Evolutionary conservation across 2,888 invertebrate species (phyloP), one percentile per base, ranked within the genome.

Genomic region (Griposia aprilina): DNA sequence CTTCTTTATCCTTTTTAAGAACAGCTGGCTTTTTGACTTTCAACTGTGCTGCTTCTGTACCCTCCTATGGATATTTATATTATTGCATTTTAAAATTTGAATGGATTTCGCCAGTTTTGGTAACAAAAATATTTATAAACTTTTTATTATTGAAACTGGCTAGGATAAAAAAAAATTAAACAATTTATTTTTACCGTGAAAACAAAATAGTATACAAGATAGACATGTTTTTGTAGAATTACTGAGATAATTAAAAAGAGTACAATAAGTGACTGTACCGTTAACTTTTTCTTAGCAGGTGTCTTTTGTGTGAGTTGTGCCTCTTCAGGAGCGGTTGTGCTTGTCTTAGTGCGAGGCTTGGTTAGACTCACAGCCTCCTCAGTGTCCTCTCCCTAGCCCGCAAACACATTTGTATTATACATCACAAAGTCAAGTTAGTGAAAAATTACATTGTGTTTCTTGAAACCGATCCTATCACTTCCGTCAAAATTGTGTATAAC

Each of bases 271-370:
- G 80, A 89, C 88, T 91, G 90, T 97, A 97, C 97, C 97, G 96
- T 96, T 76, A 91, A 94, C 84, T 96, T 96, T 96, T 96, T 97
- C 96, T 95, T 95, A 90, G 96, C 91, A 86, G 96, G 96, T 91
- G 96, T 96, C 92, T 96, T 97, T 96, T 96, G 96, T 89, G 96
- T 96, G 84, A 97, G 96, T 85, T 96, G 93, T 88, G 96, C 97
- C 89, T 97, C 97, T 93, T 96, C 97, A 74, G 96, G 97, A 86
- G 96, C 96, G 81, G 96, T 96, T 78, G 96, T 96, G 94, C 95
- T 96, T 88, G 95, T 96, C 93, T 96, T 97, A 93, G 94, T 95
- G 89, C 94, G 94, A 87, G 97, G 97, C 89, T 96, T 96, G 90
- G 94, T 93, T 88, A 97, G 92, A 91, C 93, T 97, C 91, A 97